Evolutionary conservation across 2,888 invertebrate genomes (phyloP), one percentile per base, ranked within the genome.

Genomic region (Dimorphilus gyrociliatus): DNA sequence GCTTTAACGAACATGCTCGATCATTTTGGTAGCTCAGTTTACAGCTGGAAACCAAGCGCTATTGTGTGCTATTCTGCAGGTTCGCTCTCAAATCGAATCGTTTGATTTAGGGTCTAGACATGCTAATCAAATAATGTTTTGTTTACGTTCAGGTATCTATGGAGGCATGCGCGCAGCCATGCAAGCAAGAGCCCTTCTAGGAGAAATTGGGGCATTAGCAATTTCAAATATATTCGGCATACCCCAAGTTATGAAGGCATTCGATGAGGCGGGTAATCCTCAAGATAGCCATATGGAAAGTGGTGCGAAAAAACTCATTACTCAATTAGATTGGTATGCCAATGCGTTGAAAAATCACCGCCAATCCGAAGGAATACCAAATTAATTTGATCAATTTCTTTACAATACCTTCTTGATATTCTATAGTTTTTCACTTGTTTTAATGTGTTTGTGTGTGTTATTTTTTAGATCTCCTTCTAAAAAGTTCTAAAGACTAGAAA

Each of bases 1-100:
- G 66, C 64, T 1, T 52, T 68, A n/a, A 37, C 53, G 25, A 64
- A 64, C 40, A 46, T 65, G 48, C 26, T 67, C 39, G 58, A 63
- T 43, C 62, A 67, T 40, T 67, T 68, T 34, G 54, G 62, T 2
- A 50, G 55, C 3, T 47, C 50, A n/a, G 44, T 53, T 23, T 68
- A 45, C 37, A 40, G 51, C 10, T 62, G 54, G 35, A 47, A 50
- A 35, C 53, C 56, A 1, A 47, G 50, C 35, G 53, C 46, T 4
- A 50, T 56, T 16, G 49, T 56, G 12, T 45, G 47, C 15, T 56
- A 56, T 29, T 54, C 55, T 6, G 34, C 45, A 36, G 53, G 55
- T 51, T n/a, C n/a, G 8, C n/a, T 21, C 21, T 25, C 25, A 25
- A 13, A 25, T 13, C 12, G 12, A 8, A 17, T 12, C 23, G 32